Evolutionary conservation across 2,888 invertebrate genomes (phyloP), one percentile per base, ranked within the genome.

Genomic region (Aplocera efformata): DNA sequence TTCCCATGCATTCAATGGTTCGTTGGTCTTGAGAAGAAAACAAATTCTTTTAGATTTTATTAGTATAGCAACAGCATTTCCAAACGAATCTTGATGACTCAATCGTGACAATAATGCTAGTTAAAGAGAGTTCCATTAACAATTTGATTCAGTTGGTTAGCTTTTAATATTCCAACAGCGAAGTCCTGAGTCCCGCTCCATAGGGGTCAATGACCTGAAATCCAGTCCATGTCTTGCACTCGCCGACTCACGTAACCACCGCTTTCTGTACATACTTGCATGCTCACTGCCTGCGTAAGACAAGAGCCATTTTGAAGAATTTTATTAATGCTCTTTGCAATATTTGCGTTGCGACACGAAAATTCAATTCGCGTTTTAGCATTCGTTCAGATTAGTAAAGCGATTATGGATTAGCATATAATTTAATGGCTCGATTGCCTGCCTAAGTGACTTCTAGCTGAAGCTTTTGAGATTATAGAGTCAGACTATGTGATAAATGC

Each of bases 201-300:
- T 63, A 58, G 73, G 69, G 82, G 83, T 84, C 81, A 70, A 60
- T 60, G 81, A 78, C 75, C 86, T 81, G 72, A 51, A 74, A 81
- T 80, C 86, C 85, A 85, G 84, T 82, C 76, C 79, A 76, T 67
- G 83, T 78, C 84, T 85, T 85, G 78, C 80, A 77, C 70, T 76
- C 78, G 75, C 69, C 74, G 72, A 51, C 76, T 73, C 78, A 81
- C 84, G 81, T 82, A 84, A 83, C 79, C 74, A 70, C 79, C 72
- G 77, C 79, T 78, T 77, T 77, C 74, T 73, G 75, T 74, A 72
- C 72, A 65, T 43, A 54, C 48, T 53, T 54, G 56, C 53, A 47
- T 49, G 58, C 44, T 42, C 53, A 48, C 39, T 42, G 8, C n/a
- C 39, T 42, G 36, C 42, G 42, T 45, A 48, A 51, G 38, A 36